A percentile compares a stretch with the other conserved stretches of the same genome.
phyloP scores from a whole-genome alignment of 2,797 vertebrate species.

The Pangasius mekongensis region DNA sequence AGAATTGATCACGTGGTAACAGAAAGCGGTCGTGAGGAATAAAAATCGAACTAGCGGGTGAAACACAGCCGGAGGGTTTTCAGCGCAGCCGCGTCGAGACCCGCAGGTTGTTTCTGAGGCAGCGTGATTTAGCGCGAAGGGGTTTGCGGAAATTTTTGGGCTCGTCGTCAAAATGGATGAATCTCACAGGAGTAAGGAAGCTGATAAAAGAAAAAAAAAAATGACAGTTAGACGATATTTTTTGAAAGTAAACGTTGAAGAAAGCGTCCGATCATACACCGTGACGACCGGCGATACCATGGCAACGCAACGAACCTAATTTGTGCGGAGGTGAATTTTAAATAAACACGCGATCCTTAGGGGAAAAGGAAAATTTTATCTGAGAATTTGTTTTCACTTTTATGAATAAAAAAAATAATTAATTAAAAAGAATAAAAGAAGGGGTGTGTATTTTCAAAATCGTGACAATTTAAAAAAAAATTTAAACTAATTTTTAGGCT shows the following conservation, averaged over 20 bases:
- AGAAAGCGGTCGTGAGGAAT: neutral
- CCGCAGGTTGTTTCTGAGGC: neutral
- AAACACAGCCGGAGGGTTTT: neutral
- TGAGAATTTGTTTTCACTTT: neutral
- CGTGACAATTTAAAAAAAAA: neutral
- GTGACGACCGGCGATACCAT: neutral
- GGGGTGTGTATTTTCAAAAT: neutral
- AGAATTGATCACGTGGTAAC: neutral
- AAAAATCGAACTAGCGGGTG: neutral
- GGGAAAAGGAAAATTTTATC: neutral
- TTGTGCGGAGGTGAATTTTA: neutral
- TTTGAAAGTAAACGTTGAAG: neutral
- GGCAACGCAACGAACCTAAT: neutral
- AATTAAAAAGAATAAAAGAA: neutral
- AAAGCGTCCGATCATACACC: neutral
- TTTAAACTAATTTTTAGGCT: too few species aligned
- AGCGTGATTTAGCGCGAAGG: too few species aligned
- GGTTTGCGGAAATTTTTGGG: neutral
- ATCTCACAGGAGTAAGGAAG: neutral
- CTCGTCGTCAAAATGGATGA: neutral
- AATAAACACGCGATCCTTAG: neutral
- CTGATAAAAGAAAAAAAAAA: too few species aligned
- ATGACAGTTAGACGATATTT: neutral
- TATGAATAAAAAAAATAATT: neutral
- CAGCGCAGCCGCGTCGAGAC: neutral